phyloP scores from a whole-genome alignment of 2,113 vertebrate species.

The Platycercus adscitus region DNA sequence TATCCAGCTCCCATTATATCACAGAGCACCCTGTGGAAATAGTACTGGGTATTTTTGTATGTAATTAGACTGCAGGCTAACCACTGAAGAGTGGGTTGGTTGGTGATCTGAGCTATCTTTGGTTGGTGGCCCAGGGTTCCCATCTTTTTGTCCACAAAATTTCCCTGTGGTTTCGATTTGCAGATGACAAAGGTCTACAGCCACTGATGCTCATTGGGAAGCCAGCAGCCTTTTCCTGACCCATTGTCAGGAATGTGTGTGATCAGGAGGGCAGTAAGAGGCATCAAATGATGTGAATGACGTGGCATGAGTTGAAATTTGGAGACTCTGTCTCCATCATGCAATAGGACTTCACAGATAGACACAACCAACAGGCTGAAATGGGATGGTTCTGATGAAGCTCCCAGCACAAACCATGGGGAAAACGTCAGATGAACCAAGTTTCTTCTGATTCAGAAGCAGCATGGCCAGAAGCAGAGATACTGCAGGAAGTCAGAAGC shows the following conservation, averaged over 20 bases:
- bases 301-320: background rate
- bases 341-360: background rate
- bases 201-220: background rate
- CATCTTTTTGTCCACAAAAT: background rate
- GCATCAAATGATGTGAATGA: background rate
- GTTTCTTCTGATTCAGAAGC: background rate
- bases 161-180: background rate
- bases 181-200: background rate
- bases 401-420: background rate
- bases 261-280: background rate
- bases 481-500: background rate
- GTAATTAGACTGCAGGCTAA: background rate
- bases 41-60: background rate
- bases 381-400: background rate
- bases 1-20: background rate
- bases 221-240: background rate
- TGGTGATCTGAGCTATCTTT: background rate
- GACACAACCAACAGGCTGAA: rapidly evolving
- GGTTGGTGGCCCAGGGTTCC: background rate
- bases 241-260: background rate
- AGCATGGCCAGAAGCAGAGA: background rate
- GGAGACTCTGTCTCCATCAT: background rate
- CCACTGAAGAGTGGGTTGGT: background rate
- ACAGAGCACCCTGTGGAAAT: background rate
- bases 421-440: background rate